phyloP scores from a whole-genome alignment of 2,113 vertebrate species.

The Sigmodon hispidus region DNA sequence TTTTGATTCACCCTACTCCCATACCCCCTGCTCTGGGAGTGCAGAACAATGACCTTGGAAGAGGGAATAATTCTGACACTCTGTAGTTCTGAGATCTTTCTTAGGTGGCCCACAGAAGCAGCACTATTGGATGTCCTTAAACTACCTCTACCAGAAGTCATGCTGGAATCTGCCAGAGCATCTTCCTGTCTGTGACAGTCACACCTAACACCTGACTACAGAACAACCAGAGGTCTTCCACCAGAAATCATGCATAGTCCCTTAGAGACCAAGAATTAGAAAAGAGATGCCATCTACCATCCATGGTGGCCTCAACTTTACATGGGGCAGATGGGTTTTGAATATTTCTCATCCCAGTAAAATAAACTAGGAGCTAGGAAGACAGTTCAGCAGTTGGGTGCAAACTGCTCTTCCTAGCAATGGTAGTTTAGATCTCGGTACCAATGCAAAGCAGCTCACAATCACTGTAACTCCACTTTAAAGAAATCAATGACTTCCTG shows the following conservation, averaged over 20 bases:
- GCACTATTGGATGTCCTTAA: too few species aligned
- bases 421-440: too few species aligned
- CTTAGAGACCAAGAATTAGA: not conserved
- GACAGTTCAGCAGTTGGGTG: too few species aligned
- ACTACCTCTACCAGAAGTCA: not conserved
- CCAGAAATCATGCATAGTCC: not conserved
- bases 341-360: not conserved
- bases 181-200: not conserved
- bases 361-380: not conserved
- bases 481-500: not conserved
- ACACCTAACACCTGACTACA: not conserved
- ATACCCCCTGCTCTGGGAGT: not conserved
- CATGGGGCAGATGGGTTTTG: not conserved
- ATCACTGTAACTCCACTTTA: too few species aligned
- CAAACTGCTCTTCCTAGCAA: not conserved
- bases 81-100: not conserved
- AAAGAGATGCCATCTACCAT: not conserved
- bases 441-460: not conserved
- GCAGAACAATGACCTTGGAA: not conserved
- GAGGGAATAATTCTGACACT: too few species aligned
- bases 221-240: not conserved
- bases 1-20: not conserved
- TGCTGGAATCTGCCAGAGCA: too few species aligned
- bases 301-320: not conserved
- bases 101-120: too few species aligned